Evolutionary conservation across 1,140 invertebrate species (phyloP).

Genomic region (Venustaconcha ellipsiformis): DNA sequence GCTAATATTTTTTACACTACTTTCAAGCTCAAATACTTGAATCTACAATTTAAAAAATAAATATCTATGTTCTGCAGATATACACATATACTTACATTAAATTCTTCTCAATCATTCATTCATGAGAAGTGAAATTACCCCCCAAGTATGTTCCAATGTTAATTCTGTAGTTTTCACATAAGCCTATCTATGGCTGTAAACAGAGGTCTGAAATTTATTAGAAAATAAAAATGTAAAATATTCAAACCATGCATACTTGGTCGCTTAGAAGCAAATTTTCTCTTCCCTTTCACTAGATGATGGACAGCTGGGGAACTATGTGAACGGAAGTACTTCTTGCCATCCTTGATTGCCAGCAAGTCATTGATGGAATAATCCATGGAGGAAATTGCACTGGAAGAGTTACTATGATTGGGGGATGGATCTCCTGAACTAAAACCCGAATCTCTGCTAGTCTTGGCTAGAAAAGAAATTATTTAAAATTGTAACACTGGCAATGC

Average conservation of each 20-base stretch:
- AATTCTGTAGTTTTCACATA: no score
- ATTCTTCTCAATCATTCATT: no score
- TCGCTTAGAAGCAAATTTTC: slow-evolving; percentile 31
- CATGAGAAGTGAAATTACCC: no score
- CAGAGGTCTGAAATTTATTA: no score
- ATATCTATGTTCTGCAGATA: no score
- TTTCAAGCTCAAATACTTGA: no score
- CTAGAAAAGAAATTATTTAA: slow-evolving; percentile 28
- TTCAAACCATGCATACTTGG: slow-evolving; percentile 36
- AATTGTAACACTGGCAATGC: neutral
- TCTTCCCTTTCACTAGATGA: slow-evolving; percentile 16
- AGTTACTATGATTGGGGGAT: slow-evolving; percentile 55
- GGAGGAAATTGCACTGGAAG: slow-evolving; percentile 6
- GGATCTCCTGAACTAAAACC: slow-evolving; percentile 65
- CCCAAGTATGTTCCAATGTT: no score
- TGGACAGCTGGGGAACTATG: slow-evolving; percentile 32
- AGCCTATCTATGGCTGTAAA: no score
- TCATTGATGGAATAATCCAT: slow-evolving; percentile 26
- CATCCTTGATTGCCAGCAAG: slow-evolving; percentile 20
- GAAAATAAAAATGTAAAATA: no score
- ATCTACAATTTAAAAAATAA: no score
- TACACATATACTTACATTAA: no score
- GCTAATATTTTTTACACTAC: no score
- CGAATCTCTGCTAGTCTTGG: slow-evolving; percentile 62
- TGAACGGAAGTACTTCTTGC: slow-evolving; percentile 34